Percentiles rank a stretch among this genome's conserved stretches.
Conservation (phyloP, 2,113 vertebrate species). For the Echinops telfairi region DNA sequence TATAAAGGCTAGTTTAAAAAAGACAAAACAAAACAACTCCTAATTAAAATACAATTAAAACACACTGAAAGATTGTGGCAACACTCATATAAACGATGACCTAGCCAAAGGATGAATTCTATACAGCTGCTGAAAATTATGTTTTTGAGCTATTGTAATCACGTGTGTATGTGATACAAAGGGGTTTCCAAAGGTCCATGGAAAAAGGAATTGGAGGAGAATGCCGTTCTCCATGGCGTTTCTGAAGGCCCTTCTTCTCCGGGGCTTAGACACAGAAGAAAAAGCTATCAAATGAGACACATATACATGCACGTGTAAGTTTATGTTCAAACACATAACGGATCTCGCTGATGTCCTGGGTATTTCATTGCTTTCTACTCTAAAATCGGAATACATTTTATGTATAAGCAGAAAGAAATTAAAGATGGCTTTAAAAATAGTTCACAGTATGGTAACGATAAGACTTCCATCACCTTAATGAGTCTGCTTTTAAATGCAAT, state of each 20-base stretch:
- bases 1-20: conserved; percentile 31
- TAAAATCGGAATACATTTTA: background rate
- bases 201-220: too few species aligned
- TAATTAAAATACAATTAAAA: background rate
- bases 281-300: background rate
- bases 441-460: background rate
- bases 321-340: background rate
- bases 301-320: background rate
- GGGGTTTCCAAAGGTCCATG: too few species aligned
- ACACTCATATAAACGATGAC: background rate
- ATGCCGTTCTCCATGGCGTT: too few species aligned
- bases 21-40: background rate
- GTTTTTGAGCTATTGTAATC: conserved; percentile 49
- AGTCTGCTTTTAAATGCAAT: background rate
- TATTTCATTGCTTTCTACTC: background rate
- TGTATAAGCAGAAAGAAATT: conserved; percentile 33
- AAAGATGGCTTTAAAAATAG: conserved; percentile 22
- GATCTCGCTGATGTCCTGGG: background rate
- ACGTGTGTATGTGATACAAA: background rate
- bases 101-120: background rate
- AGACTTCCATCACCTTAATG: background rate
- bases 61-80: background rate
- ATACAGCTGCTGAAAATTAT: conserved; percentile 1
- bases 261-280: conserved; percentile 1
- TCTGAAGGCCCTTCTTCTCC: background rate